phyloP scores from a whole-genome alignment of 1,140 invertebrate genomes.

The Zaprionus davidi region DNA sequence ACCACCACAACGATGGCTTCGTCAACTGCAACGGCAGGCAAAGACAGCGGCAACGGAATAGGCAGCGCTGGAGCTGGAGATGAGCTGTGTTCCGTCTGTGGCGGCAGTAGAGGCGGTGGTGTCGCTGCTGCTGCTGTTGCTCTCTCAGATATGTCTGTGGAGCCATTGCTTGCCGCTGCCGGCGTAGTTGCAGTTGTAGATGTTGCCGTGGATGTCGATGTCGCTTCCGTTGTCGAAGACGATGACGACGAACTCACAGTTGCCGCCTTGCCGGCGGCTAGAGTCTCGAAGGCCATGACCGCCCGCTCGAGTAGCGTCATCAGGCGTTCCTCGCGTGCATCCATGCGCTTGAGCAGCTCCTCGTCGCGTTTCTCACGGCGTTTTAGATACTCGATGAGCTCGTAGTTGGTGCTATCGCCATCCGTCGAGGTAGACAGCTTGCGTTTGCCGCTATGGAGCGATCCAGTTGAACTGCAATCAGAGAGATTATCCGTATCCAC shows the following conservation, averaged over 20 bases:
- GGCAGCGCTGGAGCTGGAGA: background rate
- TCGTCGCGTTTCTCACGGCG: conserved; percentile 79
- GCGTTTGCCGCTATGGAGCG: conserved; percentile 71
- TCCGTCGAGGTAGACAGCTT: conserved; percentile 80
- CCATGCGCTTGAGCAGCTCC: conserved; percentile 78
- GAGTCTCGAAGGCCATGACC: conserved; percentile 73
- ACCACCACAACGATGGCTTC: conserved; percentile 37
- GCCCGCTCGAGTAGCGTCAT: conserved; percentile 77
- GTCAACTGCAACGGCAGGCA: conserved; percentile 6
- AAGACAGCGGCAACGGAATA: background rate
- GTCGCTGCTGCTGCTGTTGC: background rate
- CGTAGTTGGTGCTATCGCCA: conserved; percentile 83
- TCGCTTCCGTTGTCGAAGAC: background rate
- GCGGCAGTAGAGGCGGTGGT: background rate
- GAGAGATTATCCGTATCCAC: conserved; percentile 81
- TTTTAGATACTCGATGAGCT: conserved; percentile 82
- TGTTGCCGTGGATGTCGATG: background rate
- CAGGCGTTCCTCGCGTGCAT: conserved; percentile 77
- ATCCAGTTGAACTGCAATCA: conserved; percentile 73
- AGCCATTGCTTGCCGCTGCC: background rate
- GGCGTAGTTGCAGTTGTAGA: background rate
- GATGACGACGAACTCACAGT: background rate
- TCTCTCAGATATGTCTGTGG: background rate
- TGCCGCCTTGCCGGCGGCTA: conserved; percentile 49
- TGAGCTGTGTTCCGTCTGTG: background rate